phyloP scores from a whole-genome alignment of 2,797 vertebrate species.

The Lateolabrax maculatus region DNA sequence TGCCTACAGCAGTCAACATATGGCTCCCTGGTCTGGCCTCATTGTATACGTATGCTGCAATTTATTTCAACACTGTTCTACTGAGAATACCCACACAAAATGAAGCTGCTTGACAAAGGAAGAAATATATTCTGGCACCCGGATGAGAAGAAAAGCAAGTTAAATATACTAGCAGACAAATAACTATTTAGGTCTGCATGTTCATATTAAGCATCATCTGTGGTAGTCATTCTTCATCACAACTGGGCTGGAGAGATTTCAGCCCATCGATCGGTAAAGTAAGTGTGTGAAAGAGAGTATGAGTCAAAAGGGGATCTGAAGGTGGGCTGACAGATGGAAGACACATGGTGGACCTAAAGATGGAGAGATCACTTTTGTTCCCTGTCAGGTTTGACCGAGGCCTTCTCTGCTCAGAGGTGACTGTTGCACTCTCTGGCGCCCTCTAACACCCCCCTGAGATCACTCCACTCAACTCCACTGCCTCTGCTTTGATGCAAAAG shows the following conservation, averaged over 20 bases:
- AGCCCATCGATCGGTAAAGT: constrained; percentile 74
- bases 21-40: constrained; percentile 49
- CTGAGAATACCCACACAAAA: constrained; percentile 76
- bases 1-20: constrained; percentile 65
- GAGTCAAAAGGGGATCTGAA: constrained; percentile 83
- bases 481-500: constrained; percentile 77
- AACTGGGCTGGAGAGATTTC: constrained; percentile 70
- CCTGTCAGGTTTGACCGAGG: constrained; percentile 78
- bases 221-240: constrained; percentile 76
- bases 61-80: constrained; percentile 52
- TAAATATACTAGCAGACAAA: constrained; percentile 65
- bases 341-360: constrained; percentile 70
- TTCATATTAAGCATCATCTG: constrained; percentile 65
- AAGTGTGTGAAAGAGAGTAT: constrained; percentile 66
- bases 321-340: constrained; percentile 77
- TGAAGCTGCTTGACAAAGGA: constrained; percentile 54
- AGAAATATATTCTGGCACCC: constrained; percentile 63
- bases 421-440: constrained; percentile 76
- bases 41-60: constrained; percentile 27
- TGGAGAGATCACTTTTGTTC: constrained; percentile 80
- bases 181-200: constrained; percentile 57
- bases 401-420: constrained; percentile 78
- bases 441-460: constrained; percentile 76
- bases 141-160: constrained; percentile 48
- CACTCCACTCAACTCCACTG: constrained; percentile 68